Base-by-base conservation (phyloP, 2,888 invertebrate genomes). In the Lobophora halterata region DNA sequence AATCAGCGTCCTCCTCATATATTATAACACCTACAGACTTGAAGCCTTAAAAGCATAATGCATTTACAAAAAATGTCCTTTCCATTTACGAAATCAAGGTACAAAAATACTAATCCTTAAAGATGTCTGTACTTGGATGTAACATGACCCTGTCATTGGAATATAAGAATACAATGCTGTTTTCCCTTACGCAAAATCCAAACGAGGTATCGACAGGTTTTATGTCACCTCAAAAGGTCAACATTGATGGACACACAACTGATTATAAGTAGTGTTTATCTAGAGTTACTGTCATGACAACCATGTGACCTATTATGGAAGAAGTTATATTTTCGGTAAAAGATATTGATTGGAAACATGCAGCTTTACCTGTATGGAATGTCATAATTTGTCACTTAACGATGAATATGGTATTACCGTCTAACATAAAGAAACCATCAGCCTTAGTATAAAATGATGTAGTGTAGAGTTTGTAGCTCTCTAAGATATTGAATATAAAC, bases 401-500 rank as follows among this genome's bases (percentile, higher is more conserved):
- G n/a, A n/a, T n/a, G n/a, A n/a, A n/a, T n/a, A n/a, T n/a, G n/a
- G n/a, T n/a, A n/a, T n/a, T n/a, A n/a, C n/a, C n/a, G n/a, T n/a
- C n/a, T n/a, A n/a, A n/a, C n/a, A n/a, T n/a, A n/a, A n/a, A n/a
- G n/a, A n/a, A n/a, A n/a, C n/a, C n/a, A n/a, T n/a, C n/a, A n/a
- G n/a, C n/a, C n/a, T n/a, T n/a, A n/a, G n/a, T n/a, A n/a, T n/a
- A n/a, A n/a, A n/a, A n/a, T n/a, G n/a, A n/a, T n/a, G n/a, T n/a
- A n/a, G n/a, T n/a, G n/a, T n/a, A n/a, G n/a, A n/a, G n/a, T n/a
- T n/a, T n/a, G n/a, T n/a, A n/a, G n/a, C n/a, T n/a, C n/a, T n/a
- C n/a, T n/a, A n/a, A n/a, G n/a, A n/a, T n/a, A 46, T 43, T 42
- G 45, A 51, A 43, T 51, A 55, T 40, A 27, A 54, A 61, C 59